Evolutionary conservation across 2,888 invertebrate species (phyloP).

Genomic region (Eustalomyia histrio): DNA sequence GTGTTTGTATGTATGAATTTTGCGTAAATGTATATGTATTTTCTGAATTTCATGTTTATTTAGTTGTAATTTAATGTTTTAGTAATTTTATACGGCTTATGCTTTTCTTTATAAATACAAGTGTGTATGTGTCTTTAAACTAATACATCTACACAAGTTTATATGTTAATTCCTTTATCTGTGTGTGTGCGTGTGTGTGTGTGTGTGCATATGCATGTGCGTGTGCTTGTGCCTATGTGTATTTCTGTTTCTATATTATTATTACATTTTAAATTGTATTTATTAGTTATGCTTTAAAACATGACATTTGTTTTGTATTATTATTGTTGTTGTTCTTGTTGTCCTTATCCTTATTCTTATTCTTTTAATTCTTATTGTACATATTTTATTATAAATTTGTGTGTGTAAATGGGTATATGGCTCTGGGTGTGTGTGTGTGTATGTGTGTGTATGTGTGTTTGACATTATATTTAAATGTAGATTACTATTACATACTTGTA

Average conservation of each 20-base stretch:
- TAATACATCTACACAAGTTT: neutral
- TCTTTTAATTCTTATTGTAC: slow-evolving; percentile 16
- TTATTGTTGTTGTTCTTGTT: slow-evolving; percentile 1
- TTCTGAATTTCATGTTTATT: slow-evolving; percentile 55
- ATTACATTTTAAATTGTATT: slow-evolving; percentile 60
- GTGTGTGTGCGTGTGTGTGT: neutral
- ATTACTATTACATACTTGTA: slow-evolving; percentile 44
- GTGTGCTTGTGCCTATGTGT: neutral
- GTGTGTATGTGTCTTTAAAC: slow-evolving; percentile 2
- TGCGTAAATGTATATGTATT: slow-evolving; percentile 31
- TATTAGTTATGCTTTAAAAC: slow-evolving; percentile 60
- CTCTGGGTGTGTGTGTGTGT: neutral
- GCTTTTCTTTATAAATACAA: slow-evolving; percentile 18
- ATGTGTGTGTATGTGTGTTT: slow-evolving; percentile 14
- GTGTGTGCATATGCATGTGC: slow-evolving; percentile 9
- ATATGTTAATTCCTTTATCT: slow-evolving; percentile 23
- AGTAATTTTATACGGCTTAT: slow-evolving; percentile 51
- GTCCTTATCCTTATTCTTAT: neutral
- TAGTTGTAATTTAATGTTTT: slow-evolving; percentile 57
- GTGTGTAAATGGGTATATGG: neutral
- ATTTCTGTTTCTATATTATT: slow-evolving; percentile 40
- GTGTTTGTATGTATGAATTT: neutral
- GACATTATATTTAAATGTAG: slow-evolving; percentile 50
- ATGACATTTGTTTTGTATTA: slow-evolving; percentile 57
- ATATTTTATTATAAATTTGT: neutral